Evolutionary conservation across 1,140 invertebrate species (phyloP), one percentile per base, ranked within the genome.

Genomic region (Cydia splendana): DNA sequence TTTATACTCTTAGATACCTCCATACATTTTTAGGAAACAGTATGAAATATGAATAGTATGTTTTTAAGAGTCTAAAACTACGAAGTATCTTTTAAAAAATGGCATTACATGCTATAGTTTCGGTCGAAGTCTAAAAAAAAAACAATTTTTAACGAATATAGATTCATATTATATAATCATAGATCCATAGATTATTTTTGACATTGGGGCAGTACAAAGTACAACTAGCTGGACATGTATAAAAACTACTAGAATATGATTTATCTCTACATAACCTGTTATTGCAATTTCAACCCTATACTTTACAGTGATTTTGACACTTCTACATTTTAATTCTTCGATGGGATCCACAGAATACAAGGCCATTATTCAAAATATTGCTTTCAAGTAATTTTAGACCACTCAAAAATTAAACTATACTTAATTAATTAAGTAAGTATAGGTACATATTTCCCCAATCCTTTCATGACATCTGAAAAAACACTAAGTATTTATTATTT

Each of bases 351-450:
- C 57, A 62, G 57, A 62, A 62, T 24, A 62, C 9, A 62, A 62
- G 20, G 57, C 57, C 57, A 62, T 62, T 57, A 57, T 57, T 57
- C 53, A 57, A 57, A 57, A 18, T 57, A 57, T 57, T 57, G 53
- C n/a, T 57, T 57, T 57, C 53, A 57, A 57, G 53, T 57, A 57
- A 57, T 57, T 57, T 57, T 57, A 57, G 53, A 57, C n/a, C 6
- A 20, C 18, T 62, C 57, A 62, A 62, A 62, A 62, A 24, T 24
- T 62, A 9, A 9, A 42, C 7, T 42, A 30, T 30, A 28, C 1
- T 13, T 45, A 12, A 15, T 15, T 13, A 15, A 48, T 48, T 48
- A 13, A 48, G 45, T 48, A 45, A n/a, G n/a, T n/a, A n/a, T n/a
- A n/a, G n/a, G n/a, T 45, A 13, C 45, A 45, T 45, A 48, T 48